Evolutionary conservation across 2,888 invertebrate genomes (phyloP), one percentile per base, ranked within the genome.

Genomic region (Folsomia candida): DNA sequence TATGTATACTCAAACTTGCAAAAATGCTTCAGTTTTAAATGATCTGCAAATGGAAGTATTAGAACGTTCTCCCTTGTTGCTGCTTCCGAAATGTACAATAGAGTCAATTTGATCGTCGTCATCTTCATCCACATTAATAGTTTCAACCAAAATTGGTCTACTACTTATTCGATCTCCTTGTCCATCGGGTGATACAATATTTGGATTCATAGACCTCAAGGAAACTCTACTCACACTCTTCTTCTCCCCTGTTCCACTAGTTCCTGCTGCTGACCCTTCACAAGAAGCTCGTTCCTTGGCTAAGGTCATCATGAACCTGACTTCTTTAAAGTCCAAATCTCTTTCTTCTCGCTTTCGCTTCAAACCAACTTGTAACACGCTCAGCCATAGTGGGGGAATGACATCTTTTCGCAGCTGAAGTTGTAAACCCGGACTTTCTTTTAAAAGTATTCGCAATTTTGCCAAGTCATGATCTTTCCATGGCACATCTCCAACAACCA

Each of bases 251-350:
- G 6, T 6, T n/a, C 20, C 54, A n/a, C n/a, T n/a, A 54, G 54
- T 20, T 54, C 22, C 22, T 54, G 54, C 6, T 20, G 54, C 4
- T 54, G 54, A 54, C n/a, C 20, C 18, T 20, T 6, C 22, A n/a
- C n/a, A n/a, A 4, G 54, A 54, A 4, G 54, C 18, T 54, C 22
- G 20, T 54, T 54, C 57, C n/a, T 57, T 71, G 1, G 73, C 70
- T 29, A 76, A 57, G 20, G 18, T 28, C 74, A 80, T 76, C 80
- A 80, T 79, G 59, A 77, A 72, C 6, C 73, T 67, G 25, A 78
- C 72, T 68, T 80, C 80, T 6, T 62, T 68, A 20, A 80, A 67
- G 26, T 79, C 79, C n/a, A 80, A 70, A 51, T 78, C 79, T 51
- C 78, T 68, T 28, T 73, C 37, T 14, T 72, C 67, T 4, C 67